Evolutionary conservation across 1,140 invertebrate species (phyloP), one percentile per base, ranked within the genome.

Genomic region (Calliopsis andreniformis): DNA sequence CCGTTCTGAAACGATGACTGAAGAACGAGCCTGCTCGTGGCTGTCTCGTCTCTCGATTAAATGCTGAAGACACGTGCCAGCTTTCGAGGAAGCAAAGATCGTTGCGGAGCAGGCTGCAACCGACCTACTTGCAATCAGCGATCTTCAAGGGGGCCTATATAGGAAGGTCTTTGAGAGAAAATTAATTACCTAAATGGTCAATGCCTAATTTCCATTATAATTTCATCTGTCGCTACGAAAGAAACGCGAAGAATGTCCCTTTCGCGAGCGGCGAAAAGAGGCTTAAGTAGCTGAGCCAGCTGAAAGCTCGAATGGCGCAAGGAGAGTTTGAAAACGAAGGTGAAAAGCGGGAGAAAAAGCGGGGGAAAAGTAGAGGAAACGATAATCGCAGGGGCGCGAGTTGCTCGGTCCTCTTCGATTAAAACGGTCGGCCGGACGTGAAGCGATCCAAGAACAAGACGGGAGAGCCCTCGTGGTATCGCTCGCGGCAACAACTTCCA

Each of bases 391-490:
- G 25, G 35, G 25, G 23, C 28, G 39, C 61, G 35, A 76, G 73
- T 42, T 58, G 28, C n/a, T 39, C 28, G 55, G 12, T 59, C 67
- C 67, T 55, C 45, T 23, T 7, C 45, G 58, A 75, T 45, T 62
- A 20, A 73, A 73, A 80, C 66, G 72, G 66, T 62, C 66, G 32
- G 78, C 61, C 63, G 72, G 78, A 77, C 47, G 35, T 55, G 18
- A 71, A 81, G 35, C 80, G 72, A 76, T 39, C 47, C 51, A 39
- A 32, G 69, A 67, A 80, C 70, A 80, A 80, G 72, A 59, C 39
- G 42, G 51, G 45, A 75, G 58, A 23, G 67, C 73, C 12, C 80
- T 82, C 32, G 79, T 66, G 63, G 66, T 25, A 79, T 28, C 56
- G 66, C 35, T 66, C 55, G 62, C 30, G 42, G 47, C 25, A 58